Evolutionary conservation across 2,797 vertebrate species (phyloP).

Genomic region (Gymnoscopelus microlampas): DNA sequence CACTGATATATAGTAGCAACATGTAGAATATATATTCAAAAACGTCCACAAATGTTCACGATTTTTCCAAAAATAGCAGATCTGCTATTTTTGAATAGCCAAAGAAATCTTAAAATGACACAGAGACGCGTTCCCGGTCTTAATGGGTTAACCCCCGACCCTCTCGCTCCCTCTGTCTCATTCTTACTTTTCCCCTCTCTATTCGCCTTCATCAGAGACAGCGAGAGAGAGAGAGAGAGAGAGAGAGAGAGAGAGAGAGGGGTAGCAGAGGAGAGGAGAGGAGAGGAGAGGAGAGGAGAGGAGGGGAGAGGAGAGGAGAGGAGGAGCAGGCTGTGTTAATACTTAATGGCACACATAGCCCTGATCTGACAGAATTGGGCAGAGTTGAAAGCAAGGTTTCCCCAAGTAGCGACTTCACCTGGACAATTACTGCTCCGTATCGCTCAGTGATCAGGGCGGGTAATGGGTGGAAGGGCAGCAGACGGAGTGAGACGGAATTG

Average conservation of each 20-base stretch:
- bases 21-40: too few relatives aligned
- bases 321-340: conserved; percentile 54
- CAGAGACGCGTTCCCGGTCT: too few relatives aligned
- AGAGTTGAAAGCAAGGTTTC: conserved; percentile 40
- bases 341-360: conserved; percentile 58
- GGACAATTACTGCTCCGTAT: conserved; percentile 31
- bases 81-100: conserved; percentile 22
- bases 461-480: conserved; percentile 32
- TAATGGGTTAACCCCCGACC: neutral
- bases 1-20: too few relatives aligned
- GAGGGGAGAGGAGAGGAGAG: conserved; percentile 16
- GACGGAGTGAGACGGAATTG: conserved; percentile 10
- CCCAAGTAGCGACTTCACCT: conserved; percentile 43
- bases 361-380: conserved; percentile 52
- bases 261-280: conserved; percentile 11
- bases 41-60: too few relatives aligned
- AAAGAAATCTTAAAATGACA: too few relatives aligned
- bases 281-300: neutral
- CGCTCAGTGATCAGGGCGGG: conserved; percentile 29
- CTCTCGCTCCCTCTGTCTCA: conserved; percentile 32
- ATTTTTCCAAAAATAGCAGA: too few relatives aligned
- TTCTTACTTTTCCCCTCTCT: conserved; percentile 6
- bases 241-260: neutral
- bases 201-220: neutral
- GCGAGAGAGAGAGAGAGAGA: conserved; percentile 10